phyloP scores from a whole-genome alignment of 2,797 vertebrate genomes.

The Schizothorax lantsangensis region DNA sequence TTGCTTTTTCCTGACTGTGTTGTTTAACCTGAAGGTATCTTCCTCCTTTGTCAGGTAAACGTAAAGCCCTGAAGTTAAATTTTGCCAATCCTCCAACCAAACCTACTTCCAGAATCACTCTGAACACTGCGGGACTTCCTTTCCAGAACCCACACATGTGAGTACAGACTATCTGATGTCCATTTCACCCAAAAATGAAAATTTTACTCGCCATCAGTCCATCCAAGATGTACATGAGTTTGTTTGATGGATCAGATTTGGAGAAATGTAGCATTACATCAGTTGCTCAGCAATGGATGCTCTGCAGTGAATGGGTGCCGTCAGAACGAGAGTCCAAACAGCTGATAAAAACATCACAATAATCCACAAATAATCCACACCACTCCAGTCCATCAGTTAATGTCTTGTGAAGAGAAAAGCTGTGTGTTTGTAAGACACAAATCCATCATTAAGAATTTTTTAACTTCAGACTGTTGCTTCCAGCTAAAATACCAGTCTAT shows the following conservation, averaged over 20 bases:
- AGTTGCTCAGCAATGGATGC: neutral
- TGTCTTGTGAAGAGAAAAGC: neutral
- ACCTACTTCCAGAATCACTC: constrained; percentile 91
- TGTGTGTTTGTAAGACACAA: neutral
- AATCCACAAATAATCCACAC: neutral
- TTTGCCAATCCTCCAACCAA: constrained; percentile 98
- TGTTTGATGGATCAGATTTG: neutral
- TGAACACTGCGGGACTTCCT: constrained; percentile 90
- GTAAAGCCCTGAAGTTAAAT: constrained; percentile 99
- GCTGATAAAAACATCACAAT: neutral
- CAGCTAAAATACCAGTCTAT: too few relatives aligned
- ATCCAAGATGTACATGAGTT: neutral
- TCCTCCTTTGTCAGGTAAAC: constrained; percentile 88
- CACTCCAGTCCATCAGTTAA: neutral
- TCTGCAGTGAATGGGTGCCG: neutral
- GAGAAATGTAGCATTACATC: neutral
- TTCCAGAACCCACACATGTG: constrained; percentile 98
- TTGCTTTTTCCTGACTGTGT: constrained; percentile 22
- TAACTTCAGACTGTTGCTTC: too few relatives aligned
- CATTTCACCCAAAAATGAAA: neutral
- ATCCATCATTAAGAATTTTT: neutral
- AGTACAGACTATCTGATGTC: constrained; percentile 70
- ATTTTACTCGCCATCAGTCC: neutral
- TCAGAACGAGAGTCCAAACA: neutral
- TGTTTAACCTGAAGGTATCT: neutral